Percentiles rank a stretch among this genome's conserved stretches.
phyloP scores from a whole-genome alignment of 2,113 vertebrate species.

The Oreotrochilus melanogaster region DNA sequence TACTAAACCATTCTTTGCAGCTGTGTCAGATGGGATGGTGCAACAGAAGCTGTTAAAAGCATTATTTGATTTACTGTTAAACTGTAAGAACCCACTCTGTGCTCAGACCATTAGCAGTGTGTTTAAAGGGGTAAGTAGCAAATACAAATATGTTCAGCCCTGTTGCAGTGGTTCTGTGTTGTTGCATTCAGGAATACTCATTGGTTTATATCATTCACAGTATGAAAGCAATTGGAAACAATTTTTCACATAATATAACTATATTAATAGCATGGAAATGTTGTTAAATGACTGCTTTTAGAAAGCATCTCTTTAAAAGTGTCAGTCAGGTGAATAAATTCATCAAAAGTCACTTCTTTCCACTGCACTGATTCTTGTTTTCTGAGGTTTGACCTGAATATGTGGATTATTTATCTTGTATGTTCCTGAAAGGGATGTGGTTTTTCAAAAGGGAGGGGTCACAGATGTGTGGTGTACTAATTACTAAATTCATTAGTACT shows the following conservation, averaged over 20 bases:
- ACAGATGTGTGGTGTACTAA: neutral
- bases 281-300: neutral
- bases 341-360: neutral
- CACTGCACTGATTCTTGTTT: neutral
- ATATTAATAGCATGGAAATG: neutral
- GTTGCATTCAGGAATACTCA: neutral
- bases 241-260: neutral
- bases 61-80: constrained; percentile 89
- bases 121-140: constrained; percentile 90
- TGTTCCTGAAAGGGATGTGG: neutral
- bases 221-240: neutral
- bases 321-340: neutral
- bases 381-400: neutral
- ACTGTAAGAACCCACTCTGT: constrained; percentile 80
- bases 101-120: constrained; percentile 83
- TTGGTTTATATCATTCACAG: neutral
- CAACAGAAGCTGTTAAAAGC: constrained; percentile 87
- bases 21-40: constrained; percentile 81
- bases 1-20: constrained; percentile 88
- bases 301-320: neutral
- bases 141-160: neutral
- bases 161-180: neutral
- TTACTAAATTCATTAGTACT: neutral
- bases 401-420: neutral
- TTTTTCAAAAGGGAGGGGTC: neutral